phyloP scores from a whole-genome alignment of 2,888 invertebrate species.

The Thymelicus acteon region DNA sequence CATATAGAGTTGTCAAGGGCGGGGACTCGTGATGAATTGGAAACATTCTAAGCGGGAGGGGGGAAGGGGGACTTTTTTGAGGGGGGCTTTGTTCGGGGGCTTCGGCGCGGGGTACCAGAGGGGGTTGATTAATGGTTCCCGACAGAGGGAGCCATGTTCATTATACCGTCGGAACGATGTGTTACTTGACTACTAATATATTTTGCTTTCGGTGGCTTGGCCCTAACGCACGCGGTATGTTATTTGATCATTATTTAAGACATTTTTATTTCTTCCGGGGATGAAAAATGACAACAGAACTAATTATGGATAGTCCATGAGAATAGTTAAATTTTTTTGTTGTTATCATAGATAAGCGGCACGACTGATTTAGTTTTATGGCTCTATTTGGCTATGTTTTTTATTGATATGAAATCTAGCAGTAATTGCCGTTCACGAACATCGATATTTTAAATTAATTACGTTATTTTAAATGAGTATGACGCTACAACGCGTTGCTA shows the following conservation, averaged over 20 bases:
- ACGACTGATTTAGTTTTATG: neutral
- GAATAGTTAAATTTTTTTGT: neutral
- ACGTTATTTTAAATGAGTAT: no score
- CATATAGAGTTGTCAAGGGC: constrained; percentile 87
- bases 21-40: constrained; percentile 85
- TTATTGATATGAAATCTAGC: neutral
- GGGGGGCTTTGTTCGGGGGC: constrained; percentile 65
- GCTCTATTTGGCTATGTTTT: neutral
- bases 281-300: constrained; percentile 2
- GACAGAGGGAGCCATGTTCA: constrained; percentile 83
- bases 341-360: neutral
- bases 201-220: constrained; percentile 69
- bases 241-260: constrained; percentile 79
- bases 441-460: neutral
- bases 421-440: neutral
- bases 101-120: constrained; percentile 57
- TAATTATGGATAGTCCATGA: neutral
- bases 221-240: constrained; percentile 60
- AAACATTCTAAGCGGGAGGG: constrained; percentile 76
- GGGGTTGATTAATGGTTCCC: constrained; percentile 77
- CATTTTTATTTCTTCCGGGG: constrained; percentile 78
- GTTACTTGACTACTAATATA: constrained; percentile 82
- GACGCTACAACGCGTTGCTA: no score
- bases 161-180: constrained; percentile 81
- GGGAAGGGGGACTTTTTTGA: constrained; percentile 73